Base-by-base conservation (phyloP, 2,888 invertebrate genomes). In the Drosophila kuntzei region DNA sequence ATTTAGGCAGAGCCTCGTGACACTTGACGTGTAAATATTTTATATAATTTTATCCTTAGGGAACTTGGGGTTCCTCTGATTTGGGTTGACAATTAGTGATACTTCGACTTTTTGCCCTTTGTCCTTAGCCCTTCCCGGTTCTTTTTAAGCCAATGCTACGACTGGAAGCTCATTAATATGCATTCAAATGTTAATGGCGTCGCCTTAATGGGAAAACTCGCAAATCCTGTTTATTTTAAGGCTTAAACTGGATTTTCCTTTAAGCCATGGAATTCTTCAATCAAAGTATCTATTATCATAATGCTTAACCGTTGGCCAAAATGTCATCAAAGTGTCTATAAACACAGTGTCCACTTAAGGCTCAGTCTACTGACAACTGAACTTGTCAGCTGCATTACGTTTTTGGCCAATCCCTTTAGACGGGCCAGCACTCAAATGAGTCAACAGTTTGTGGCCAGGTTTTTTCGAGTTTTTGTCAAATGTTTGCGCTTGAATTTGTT, bases 1-100 rank as follows among this genome's bases (percentile, higher is more conserved):
- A 78, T 78, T 83, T 78, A 57, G 69, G 47, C 60, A 16, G 27
- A 29, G 49, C 29, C 44, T 58, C 53, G 64, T 66, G 82, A 67
- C 85, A 75, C 81, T 83, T 76, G 86, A 76, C 69, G 86, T 82
- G 86, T 74, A 83, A 88, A 88, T 83, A 80, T 82, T 86, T 88
- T 71, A 83, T 88, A 61, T 71, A 64, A 69, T 76, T 81, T 65
- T 44, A 46, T 47, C 53, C 59, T 8, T 4, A 22, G 29, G 59
- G 55, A 51, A 25, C 59, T 43, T 22, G n/a, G 27, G 32, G 37
- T 14, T n/a, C 29, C 50, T 71, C 69, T 73, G 84, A 86, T 86
- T 83, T 83, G 84, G 87, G 78, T 83, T 79, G 69, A 67, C 84
- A 84, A 84, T 84, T 84, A 84, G 89, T 66, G 27, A 53, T 44